phyloP scores from a whole-genome alignment of 2,113 vertebrate species.

The Phalacrocorax aristotelis region DNA sequence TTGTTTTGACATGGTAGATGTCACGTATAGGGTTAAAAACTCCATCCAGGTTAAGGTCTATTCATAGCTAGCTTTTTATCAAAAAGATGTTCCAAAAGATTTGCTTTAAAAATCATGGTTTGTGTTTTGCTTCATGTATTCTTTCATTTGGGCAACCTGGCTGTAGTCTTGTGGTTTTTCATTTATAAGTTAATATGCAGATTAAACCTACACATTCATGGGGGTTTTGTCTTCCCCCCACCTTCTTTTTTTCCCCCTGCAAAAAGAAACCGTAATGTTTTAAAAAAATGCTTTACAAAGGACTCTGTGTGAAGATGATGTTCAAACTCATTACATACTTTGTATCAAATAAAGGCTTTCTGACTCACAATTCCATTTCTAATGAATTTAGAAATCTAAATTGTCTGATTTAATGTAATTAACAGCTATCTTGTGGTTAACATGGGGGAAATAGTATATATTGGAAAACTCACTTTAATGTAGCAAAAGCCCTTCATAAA shows the following conservation, averaged over 20 bases:
- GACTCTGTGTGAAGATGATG: not conserved
- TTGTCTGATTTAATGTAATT: not conserved
- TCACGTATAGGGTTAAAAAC: conserved; percentile 48
- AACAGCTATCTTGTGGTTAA: not conserved
- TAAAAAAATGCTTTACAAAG: not conserved
- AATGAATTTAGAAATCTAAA: conserved; percentile 29
- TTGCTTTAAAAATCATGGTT: not conserved
- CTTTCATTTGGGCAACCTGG: not conserved
- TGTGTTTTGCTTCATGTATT: not conserved
- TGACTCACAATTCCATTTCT: not conserved
- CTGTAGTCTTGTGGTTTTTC: not conserved
- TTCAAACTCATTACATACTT: not conserved
- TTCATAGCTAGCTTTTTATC: conserved; percentile 23
- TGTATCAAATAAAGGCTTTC: not conserved
- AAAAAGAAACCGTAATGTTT: not conserved
- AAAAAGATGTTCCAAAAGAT: not conserved
- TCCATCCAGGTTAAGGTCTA: not conserved
- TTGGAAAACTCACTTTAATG: not conserved
- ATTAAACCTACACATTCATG: not conserved
- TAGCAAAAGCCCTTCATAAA: not conserved
- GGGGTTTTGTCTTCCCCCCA: not conserved
- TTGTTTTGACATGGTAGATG: conserved; percentile 65
- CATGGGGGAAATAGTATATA: not conserved
- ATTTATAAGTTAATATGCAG: not conserved
- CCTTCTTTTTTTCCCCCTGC: too few species aligned